Conservation (phyloP, 2,113 vertebrate genomes). For the Genyomyrus donnyi region DNA sequence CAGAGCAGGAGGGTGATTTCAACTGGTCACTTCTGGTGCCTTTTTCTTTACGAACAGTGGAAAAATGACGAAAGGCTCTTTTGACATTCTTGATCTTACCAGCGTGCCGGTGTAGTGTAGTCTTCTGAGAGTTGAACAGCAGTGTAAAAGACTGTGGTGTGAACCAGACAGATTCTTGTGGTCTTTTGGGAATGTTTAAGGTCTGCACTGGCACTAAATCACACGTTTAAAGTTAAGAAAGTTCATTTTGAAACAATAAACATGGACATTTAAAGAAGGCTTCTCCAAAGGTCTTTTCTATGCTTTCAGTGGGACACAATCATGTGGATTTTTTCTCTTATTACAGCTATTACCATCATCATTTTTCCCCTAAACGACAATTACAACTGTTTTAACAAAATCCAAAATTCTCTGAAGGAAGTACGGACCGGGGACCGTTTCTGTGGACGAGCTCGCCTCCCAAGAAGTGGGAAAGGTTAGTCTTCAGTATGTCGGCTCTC, state of each 20-base stretch:
- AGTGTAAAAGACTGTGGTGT: neutral
- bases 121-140: neutral
- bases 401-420: neutral
- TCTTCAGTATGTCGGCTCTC: conserved; percentile 30
- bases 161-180: neutral
- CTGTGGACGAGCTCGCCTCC: neutral
- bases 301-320: neutral
- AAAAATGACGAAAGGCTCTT: neutral
- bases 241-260: neutral
- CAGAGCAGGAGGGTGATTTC: neutral
- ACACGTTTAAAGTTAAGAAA: neutral
- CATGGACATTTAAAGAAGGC: neutral
- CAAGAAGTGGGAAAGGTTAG: conserved; percentile 32
- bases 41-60: neutral
- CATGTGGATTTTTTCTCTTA: neutral
- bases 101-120: neutral
- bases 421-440: neutral
- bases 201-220: neutral
- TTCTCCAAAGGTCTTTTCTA: neutral
- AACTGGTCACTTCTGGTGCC: neutral
- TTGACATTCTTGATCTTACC: neutral
- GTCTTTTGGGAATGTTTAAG: neutral
- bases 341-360: neutral
- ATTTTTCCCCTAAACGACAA: neutral
- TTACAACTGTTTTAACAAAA: neutral